Conservation (phyloP, 2,797 vertebrate genomes). For the Argentina silus region DNA sequence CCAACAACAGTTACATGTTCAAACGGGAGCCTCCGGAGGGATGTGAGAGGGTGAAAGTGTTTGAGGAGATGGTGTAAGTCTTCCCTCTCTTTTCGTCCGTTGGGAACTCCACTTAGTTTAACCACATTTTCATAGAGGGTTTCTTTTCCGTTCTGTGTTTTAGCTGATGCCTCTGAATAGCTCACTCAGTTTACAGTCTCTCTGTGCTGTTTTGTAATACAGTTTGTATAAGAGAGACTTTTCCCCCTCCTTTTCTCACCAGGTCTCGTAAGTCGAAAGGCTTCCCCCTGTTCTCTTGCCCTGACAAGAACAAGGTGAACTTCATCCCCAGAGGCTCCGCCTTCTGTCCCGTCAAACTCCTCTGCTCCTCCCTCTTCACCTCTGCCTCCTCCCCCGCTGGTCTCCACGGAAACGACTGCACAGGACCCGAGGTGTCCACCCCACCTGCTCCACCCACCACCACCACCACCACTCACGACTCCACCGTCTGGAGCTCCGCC, state of each 20-base stretch:
- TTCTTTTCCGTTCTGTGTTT: not conserved
- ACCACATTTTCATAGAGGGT: not conserved
- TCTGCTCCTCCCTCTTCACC: slow-evolving; percentile 85
- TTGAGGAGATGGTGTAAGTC: slow-evolving; percentile 97
- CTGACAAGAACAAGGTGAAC: slow-evolving; percentile 99
- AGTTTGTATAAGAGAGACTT: too few species aligned
- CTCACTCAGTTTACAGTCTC: not conserved
- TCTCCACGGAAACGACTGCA: slow-evolving; percentile 66
- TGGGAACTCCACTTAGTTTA: not conserved
- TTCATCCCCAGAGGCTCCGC: slow-evolving; percentile 95
- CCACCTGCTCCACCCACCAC: slow-evolving; percentile 72
- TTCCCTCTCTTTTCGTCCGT: not conserved
- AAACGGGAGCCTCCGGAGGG: slow-evolving; percentile 98
- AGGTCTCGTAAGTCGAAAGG: slow-evolving; percentile 91
- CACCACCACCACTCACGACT: slow-evolving; percentile 78
- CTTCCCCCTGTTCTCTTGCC: slow-evolving; percentile 94
- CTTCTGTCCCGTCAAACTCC: slow-evolving; percentile 96
- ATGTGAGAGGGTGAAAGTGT: slow-evolving; percentile 97
- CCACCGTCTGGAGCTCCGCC: slow-evolving; percentile 61
- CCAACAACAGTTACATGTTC: slow-evolving; percentile 99
- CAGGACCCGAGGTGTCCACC: slow-evolving; percentile 59
- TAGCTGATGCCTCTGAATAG: too few species aligned
- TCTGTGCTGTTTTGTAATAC: too few species aligned
- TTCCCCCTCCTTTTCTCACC: slow-evolving; percentile 19
- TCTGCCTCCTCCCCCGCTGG: slow-evolving; percentile 66